Evolutionary conservation across 1,140 invertebrate species (phyloP), one percentile per base, ranked within the genome.

Genomic region (Procambarus virginalis): DNA sequence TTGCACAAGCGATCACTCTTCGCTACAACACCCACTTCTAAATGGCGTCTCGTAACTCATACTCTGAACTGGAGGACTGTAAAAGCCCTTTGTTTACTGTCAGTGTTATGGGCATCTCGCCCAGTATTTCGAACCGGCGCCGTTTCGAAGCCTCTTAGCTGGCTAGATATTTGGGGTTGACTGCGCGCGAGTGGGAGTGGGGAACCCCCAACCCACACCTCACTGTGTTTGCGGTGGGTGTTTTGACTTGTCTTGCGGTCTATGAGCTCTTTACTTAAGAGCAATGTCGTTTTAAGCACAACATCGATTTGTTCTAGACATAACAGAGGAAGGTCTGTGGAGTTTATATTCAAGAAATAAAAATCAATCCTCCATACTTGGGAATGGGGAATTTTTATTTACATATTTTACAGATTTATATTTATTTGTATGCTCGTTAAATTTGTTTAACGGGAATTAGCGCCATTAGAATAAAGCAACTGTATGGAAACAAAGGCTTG

Each of bases 11-110:
- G 3, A 73, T 73, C 68, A 73, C 8, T 73, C 68, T 34, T 20
- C 68, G 5, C 3, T 22, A 34, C 68, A 73, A 5, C 68, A 73
- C 68, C 22, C 3, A 22, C n/a, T 8, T 5, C 68, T 73, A 34
- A 73, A 73, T 73, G 68, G 68, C n/a, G 5, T 22, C 68, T 34
- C 68, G 22, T 73, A 73, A 73, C 68, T 73, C 68, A 34, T 73
- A 22, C 22, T 34, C n/a, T 22, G 22, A 73, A 73, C 68, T 73
- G 68, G n/a, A 1, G 22, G 22, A 73, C 22, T 73, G 68, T 34
- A 8, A 34, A 22, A 34, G 22, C 22, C 34, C 68, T 34, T 73
- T 73, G 68, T 73, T 55, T 55, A 55, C 51, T 12, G 51, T 55
- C 51, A 12, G 12, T 9, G 51, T 55, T 55, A 55, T 9, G 51